A percentile compares a stretch with the other conserved stretches of the same genome.
These are phyloP conservation scores for Camponotus fellah DNA, from an alignment of 2,888 invertebrate genomes.

Conservation along the genomic window DNA sequence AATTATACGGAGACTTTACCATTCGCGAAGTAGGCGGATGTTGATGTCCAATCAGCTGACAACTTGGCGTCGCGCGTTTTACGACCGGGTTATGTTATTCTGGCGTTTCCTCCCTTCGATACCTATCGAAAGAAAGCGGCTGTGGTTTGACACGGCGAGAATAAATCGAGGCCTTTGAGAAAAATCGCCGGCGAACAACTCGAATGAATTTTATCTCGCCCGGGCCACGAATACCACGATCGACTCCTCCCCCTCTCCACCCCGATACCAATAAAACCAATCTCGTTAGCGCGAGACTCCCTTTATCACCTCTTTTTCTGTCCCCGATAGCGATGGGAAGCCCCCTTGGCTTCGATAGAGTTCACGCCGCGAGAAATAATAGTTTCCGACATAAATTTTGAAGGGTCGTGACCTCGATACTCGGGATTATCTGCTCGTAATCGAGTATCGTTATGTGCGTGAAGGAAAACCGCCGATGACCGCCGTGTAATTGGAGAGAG, in stretches of 20 bases:
- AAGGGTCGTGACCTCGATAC: slow-evolving; percentile 21
- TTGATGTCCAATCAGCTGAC: slow-evolving; percentile 28
- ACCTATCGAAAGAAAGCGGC: slow-evolving; percentile 34
- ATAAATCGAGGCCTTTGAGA: slow-evolving; percentile 72
- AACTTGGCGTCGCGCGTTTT: slow-evolving; percentile 53
- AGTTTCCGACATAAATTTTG: slow-evolving; percentile 52
- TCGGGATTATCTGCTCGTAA: slow-evolving; percentile 29
- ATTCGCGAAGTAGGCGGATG: slow-evolving; percentile 7
- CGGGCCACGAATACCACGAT: slow-evolving; percentile 60
- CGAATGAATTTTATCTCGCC: slow-evolving; percentile 69
- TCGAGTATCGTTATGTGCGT: background rate
- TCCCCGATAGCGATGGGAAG: slow-evolving; percentile 58
- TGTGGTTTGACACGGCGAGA: slow-evolving; percentile 63
- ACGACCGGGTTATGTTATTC: slow-evolving; percentile 64
- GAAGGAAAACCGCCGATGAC: slow-evolving; percentile 4
- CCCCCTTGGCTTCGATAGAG: slow-evolving; percentile 27
- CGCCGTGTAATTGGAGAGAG: slow-evolving; percentile 14
- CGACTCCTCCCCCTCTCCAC: slow-evolving; percentile 45
- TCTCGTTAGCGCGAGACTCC: slow-evolving; percentile 63
- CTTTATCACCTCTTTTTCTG: slow-evolving; percentile 28
- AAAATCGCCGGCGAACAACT: slow-evolving; percentile 62
- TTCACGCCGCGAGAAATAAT: slow-evolving; percentile 49
- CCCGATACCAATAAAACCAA: slow-evolving; percentile 62
- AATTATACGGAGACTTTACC: slow-evolving; percentile 34
- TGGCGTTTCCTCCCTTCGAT: slow-evolving; percentile 64